Conservation (phyloP, 2,797 vertebrate species). For the Halcyon smyrnensis region DNA sequence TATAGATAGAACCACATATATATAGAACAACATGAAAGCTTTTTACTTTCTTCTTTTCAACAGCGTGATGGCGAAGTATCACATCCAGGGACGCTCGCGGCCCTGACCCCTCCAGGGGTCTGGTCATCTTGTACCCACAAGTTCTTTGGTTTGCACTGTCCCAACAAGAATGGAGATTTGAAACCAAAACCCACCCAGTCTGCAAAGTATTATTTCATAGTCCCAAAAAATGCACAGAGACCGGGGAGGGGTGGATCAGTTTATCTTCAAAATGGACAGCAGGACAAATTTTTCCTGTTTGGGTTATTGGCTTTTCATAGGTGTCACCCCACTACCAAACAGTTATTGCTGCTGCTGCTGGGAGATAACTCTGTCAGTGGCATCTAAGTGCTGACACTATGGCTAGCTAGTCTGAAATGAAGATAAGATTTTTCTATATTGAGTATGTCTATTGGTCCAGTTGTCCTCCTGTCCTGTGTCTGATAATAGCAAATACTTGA, state of each 20-base stretch:
- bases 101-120: slow-evolving; percentile 8
- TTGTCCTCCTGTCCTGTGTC: slow-evolving; percentile 22
- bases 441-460: slow-evolving; percentile 57
- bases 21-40: slow-evolving; percentile 77
- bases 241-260: accelerated
- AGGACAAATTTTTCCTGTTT: not conserved
- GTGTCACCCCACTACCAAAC: not conserved
- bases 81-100: slow-evolving; percentile 17
- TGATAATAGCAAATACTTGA: slow-evolving; percentile 14
- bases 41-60: slow-evolving; percentile 61
- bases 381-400: slow-evolving; percentile 54
- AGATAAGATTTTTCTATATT: slow-evolving; percentile 67
- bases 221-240: not conserved
- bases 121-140: not conserved
- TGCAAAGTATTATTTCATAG: not conserved
- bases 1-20: slow-evolving; percentile 70
- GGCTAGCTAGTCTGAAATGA: not conserved
- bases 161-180: not conserved
- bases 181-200: not conserved
- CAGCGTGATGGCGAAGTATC: not conserved
- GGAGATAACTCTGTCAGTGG: slow-evolving; percentile 54
- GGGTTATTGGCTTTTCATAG: not conserved
- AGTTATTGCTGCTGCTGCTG: slow-evolving; percentile 7
- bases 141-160: not conserved
- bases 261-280: not conserved